Evolutionary conservation across 2,797 vertebrate genomes (phyloP).

Genomic region (Chromobotia macracanthus): DNA sequence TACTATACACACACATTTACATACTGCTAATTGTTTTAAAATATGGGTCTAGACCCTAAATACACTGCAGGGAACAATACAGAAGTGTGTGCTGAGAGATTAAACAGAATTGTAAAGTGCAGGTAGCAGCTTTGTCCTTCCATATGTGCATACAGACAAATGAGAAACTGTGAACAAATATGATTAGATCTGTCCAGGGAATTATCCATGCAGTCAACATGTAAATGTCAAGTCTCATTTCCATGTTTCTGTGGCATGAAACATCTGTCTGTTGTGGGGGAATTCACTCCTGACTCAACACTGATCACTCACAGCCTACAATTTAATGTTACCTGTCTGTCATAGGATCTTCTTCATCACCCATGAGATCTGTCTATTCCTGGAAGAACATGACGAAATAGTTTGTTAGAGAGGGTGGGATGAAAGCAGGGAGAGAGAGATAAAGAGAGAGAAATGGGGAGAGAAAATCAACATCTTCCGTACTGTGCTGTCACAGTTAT

Average conservation of each 20-base stretch:
- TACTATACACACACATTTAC: background rate
- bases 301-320: background rate
- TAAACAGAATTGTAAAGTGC: constrained; percentile 1
- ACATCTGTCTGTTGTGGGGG: background rate
- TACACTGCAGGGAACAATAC: background rate
- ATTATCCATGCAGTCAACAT: background rate
- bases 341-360: background rate
- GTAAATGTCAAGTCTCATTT: background rate
- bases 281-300: background rate
- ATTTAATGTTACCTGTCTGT: background rate
- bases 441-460: background rate
- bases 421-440: background rate
- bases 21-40: constrained; percentile 2
- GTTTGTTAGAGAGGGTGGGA: background rate
- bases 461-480: background rate
- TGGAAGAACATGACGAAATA: background rate
- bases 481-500: background rate
- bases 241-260: background rate
- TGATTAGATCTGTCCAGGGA: background rate
- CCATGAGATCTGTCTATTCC: background rate
- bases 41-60: background rate
- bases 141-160: background rate
- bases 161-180: background rate
- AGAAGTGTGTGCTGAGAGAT: background rate
- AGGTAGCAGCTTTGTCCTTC: background rate